Conservation (phyloP, 1,140 invertebrate genomes). For the Agrypnia vestita region DNA sequence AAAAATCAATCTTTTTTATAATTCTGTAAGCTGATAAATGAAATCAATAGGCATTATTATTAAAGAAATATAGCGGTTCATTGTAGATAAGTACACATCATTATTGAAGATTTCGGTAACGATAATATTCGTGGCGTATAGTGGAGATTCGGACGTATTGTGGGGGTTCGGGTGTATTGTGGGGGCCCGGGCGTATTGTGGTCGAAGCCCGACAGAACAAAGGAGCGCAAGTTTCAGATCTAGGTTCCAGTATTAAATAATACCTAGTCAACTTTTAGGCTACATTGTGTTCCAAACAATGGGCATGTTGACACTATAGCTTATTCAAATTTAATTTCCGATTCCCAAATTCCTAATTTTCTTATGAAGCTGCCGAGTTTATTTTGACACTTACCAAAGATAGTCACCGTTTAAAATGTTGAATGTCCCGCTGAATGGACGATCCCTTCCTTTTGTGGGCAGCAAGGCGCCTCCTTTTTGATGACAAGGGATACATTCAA, state of each 20-base stretch:
- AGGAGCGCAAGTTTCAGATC: not conserved
- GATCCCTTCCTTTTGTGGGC: conserved; percentile 1
- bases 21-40: no score
- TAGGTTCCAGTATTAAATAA: not conserved
- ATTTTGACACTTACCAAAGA: not conserved
- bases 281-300: conserved; percentile 14
- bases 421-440: not conserved
- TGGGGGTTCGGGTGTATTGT: no score
- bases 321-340: conserved; percentile 36
- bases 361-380: conserved; percentile 7
- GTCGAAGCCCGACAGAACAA: not conserved
- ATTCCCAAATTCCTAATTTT: conserved; percentile 9
- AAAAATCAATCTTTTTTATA: no score
- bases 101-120: no score
- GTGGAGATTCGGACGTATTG: no score
- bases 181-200: no score
- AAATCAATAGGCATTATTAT: no score
- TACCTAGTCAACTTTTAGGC: not conserved
- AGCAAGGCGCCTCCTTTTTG: not conserved
- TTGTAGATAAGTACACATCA: no score
- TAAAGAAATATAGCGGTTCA: no score
- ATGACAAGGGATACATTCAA: conserved; percentile 44
- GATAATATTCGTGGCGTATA: no score
- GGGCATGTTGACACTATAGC: conserved; percentile 18
- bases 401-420: conserved; percentile 1